Conservation (phyloP, 2,797 vertebrate species). For the Pelobates cultripes region DNA sequence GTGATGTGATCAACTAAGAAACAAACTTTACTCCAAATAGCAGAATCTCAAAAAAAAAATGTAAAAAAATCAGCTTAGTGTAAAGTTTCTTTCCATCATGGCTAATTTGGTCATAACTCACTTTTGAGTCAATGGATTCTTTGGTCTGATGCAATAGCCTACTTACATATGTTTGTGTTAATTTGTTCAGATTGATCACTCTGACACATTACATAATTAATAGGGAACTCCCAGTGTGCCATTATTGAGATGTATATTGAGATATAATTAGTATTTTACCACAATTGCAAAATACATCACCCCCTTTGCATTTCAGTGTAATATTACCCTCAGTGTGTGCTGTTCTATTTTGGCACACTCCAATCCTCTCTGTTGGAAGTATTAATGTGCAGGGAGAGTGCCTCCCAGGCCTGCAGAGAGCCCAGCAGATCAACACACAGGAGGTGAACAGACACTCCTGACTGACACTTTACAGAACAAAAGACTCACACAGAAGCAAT, state of each 20-base stretch:
- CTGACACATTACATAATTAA: too few species aligned
- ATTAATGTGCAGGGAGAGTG: slow-evolving; percentile 11
- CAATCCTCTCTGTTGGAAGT: slow-evolving; percentile 15
- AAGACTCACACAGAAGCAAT: background rate
- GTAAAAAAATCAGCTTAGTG: too few species aligned
- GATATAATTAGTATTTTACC: background rate
- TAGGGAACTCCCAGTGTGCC: background rate
- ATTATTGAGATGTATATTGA: background rate
- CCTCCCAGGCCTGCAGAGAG: slow-evolving; percentile 24
- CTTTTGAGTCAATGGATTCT: too few species aligned
- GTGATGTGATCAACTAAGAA: too few species aligned
- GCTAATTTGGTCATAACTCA: too few species aligned
- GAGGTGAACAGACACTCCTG: slow-evolving; percentile 11
- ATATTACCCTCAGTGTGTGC: background rate
- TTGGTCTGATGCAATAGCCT: too few species aligned
- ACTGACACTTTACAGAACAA: slow-evolving; percentile 33
- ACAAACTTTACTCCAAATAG: too few species aligned
- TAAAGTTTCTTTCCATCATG: too few species aligned
- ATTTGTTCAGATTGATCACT: too few species aligned
- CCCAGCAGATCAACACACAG: slow-evolving; percentile 23
- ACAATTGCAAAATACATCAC: background rate
- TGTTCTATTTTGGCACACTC: slow-evolving; percentile 24
- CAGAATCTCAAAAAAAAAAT: too few species aligned
- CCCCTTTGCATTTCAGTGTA: background rate
- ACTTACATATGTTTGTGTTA: too few species aligned